Percentiles rank a stretch among this genome's conserved stretches.
These are phyloP conservation scores for Nesogale talazaci DNA, from an alignment of 2,113 vertebrate genomes.

Conservation along the genomic window DNA sequence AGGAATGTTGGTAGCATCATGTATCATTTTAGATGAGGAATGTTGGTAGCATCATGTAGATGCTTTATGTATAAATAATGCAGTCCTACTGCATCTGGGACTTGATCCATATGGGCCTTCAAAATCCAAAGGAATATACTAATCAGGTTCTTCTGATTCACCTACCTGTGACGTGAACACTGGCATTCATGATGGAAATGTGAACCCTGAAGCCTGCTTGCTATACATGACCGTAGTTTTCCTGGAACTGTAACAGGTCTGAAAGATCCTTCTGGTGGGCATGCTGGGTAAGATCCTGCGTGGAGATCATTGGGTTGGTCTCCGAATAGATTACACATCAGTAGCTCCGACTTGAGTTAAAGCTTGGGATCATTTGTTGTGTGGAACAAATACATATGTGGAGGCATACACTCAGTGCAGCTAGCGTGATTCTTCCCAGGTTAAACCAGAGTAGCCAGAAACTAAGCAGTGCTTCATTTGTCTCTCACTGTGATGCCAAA, in stretches of 20 bases:
- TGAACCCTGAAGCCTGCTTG: conserved; percentile 38
- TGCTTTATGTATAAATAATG: conserved; percentile 46
- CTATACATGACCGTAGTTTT: conserved; percentile 4
- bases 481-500: conserved; percentile 26
- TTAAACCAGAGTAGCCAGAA: conserved; percentile 46
- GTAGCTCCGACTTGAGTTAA: conserved; percentile 1
- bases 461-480: conserved; percentile 23
- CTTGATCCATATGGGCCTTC: conserved; percentile 24
- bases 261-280: conserved; percentile 5
- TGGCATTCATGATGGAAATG: conserved; percentile 65
- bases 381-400: not conserved
- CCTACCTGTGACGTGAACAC: conserved; percentile 39
- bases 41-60: conserved; percentile 54
- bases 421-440: not conserved
- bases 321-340: not conserved
- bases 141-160: conserved; percentile 43
- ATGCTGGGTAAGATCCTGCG: conserved; percentile 5
- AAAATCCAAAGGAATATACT: conserved; percentile 43
- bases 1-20: conserved; percentile 32
- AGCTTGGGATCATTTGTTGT: not conserved
- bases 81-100: not conserved
- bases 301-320: conserved; percentile 31
- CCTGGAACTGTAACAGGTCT: not conserved
- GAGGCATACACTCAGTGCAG: not conserved
- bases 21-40: no score